phyloP scores from a whole-genome alignment of 2,888 invertebrate genomes.

The Melanargia galathea region DNA sequence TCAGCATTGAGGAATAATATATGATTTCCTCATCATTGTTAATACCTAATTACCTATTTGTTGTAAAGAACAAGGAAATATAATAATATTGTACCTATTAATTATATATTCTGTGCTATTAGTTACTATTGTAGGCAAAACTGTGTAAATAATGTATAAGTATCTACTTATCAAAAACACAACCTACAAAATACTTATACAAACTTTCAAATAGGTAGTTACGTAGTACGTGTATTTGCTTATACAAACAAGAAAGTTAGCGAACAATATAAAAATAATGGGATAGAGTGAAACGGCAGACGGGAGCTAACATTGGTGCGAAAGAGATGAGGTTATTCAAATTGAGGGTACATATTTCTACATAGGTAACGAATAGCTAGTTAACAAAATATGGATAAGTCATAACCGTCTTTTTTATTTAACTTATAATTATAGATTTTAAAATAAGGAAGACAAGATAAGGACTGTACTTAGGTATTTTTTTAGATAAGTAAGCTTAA shows the following conservation, averaged over 20 bases:
- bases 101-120: no score
- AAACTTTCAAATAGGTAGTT: constrained; percentile 79
- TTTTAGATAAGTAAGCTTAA: no score
- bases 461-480: no score
- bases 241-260: constrained; percentile 83
- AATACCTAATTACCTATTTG: no score
- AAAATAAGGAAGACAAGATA: constrained; percentile 1
- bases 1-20: no score
- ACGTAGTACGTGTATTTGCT: constrained; percentile 81
- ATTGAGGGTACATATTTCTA: constrained; percentile 83
- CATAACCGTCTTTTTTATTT: constrained; percentile 32
- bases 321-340: constrained; percentile 76
- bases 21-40: no score
- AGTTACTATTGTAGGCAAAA: neutral
- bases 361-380: constrained; percentile 81
- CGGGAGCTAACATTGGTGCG: constrained; percentile 49
- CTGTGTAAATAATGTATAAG: constrained; percentile 18
- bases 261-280: constrained; percentile 83
- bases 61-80: no score
- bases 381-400: constrained; percentile 74
- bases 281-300: constrained; percentile 68
- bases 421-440: neutral
- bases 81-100: no score
- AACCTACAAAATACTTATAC: constrained; percentile 75
- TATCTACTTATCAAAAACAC: constrained; percentile 58